Evolutionary conservation across 2,113 vertebrate genomes (phyloP), one percentile per base, ranked within the genome.

Genomic region (Drymodes brunneopygia): DNA sequence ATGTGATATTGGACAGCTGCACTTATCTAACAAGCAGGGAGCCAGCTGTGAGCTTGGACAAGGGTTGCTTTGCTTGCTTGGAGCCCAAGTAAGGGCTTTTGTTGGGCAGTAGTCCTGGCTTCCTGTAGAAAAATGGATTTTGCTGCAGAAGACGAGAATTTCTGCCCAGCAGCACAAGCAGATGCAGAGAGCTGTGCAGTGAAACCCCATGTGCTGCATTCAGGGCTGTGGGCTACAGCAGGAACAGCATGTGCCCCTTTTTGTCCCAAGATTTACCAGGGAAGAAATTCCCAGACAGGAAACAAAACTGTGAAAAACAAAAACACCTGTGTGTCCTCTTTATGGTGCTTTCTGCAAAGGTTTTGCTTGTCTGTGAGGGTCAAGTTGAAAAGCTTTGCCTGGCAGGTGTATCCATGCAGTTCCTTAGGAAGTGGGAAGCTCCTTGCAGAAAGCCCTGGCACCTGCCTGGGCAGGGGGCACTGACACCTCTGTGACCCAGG

Each of bases 311-410:
- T 56, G 25, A 79, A 56, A 20, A 88, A 12, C 14, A n/a, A 48
- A 69, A 61, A 61, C 40, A 11, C 8, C 27, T 29, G 5, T 72
- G 20, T 78, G 36, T 82, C 48, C 29, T 83, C 40, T 70, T 42
- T 54, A 17, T 54, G 38, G 66, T 25, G 73, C 69, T 94, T 88
- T 65, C 79, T 94, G 81, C 67, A 80, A 86, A 80, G 75, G 21
- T 40, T 72, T 53, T 51, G 19, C 42, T 83, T 73, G 10, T 66
- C 38, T 44, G 19, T 31, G 54, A 66, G 67, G n/a, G 27, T 58
- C 23, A 42, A 77, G 20, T 57, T 62, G 25, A 9, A 45, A 73
- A 90, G 56, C 62, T 86, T 80, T 91, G 33, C 51, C 60, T 78
- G 67, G 47, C 33, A 71, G 31, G 66, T 27, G 15, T n/a, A 2